These are phyloP conservation scores for Orbicella faveolata DNA, from an alignment of 64 coral and sea anemone genomes.

Conservation along the genomic window DNA sequence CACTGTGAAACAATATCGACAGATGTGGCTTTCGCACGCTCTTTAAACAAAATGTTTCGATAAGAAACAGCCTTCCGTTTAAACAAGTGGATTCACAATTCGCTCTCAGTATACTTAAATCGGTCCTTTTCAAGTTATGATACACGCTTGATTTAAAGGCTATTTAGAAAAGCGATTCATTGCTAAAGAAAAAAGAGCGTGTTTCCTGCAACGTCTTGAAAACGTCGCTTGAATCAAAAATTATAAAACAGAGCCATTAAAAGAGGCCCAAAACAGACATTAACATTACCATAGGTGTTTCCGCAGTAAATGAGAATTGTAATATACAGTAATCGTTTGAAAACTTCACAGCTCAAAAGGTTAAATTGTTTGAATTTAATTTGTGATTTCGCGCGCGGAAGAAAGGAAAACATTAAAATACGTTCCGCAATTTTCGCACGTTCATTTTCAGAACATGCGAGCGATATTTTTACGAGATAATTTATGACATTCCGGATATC, in stretches of 20 bases:
- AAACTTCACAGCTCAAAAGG: not conserved
- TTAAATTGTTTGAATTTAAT: not conserved
- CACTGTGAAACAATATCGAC: slow-evolving; percentile 41
- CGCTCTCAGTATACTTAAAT: slow-evolving; percentile 31
- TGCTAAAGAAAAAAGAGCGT: not conserved
- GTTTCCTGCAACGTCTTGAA: slow-evolving; percentile 8
- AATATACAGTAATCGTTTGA: slow-evolving; percentile 31
- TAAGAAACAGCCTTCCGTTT: slow-evolving; percentile 46
- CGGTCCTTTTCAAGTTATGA: slow-evolving; percentile 33
- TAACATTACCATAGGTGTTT: slow-evolving; percentile 21
- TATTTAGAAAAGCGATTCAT: not conserved
- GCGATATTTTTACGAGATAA: not conserved
- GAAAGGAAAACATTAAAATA: not conserved
- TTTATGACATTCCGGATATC: slow-evolving; percentile 17
- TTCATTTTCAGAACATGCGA: not conserved
- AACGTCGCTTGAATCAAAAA: slow-evolving; percentile 5
- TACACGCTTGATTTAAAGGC: slow-evolving; percentile 33
- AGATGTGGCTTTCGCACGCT: slow-evolving; percentile 41
- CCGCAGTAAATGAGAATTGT: slow-evolving; percentile 1
- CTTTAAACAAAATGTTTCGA: slow-evolving; percentile 41
- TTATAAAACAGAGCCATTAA: not conserved
- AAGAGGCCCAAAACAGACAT: not conserved
- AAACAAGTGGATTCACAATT: slow-evolving; percentile 32
- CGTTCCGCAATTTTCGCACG: not conserved
- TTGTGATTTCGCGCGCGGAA: not conserved